Conservation (phyloP, 2,113 vertebrate genomes). For the Eolophus roseicapilla region DNA sequence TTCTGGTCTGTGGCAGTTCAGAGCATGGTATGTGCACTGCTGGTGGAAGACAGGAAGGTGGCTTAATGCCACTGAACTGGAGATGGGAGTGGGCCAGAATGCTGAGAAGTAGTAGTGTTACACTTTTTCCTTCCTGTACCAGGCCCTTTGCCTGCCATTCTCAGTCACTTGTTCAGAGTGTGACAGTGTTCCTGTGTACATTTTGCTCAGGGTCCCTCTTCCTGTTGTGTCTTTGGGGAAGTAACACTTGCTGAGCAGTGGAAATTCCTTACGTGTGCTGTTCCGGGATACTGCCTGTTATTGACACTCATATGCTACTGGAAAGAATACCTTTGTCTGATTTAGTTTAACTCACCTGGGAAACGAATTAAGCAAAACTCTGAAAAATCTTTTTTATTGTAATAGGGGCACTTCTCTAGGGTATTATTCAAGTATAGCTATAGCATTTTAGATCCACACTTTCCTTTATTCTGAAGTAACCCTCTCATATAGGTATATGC, state of each 20-base stretch:
- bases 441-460: conserved; percentile 1
- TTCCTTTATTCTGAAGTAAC: conserved; percentile 41
- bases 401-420: conserved; percentile 59
- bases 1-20: neutral
- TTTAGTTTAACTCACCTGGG: conserved; percentile 36
- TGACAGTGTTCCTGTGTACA: neutral
- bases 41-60: neutral
- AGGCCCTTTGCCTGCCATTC: neutral
- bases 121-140: neutral
- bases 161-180: neutral
- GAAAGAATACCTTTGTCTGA: neutral
- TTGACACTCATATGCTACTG: neutral
- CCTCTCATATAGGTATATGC: neutral
- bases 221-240: neutral
- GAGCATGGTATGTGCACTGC: neutral
- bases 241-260: neutral
- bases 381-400: conserved; percentile 24
- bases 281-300: neutral
- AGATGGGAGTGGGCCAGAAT: neutral
- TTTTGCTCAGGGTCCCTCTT: neutral
- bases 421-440: conserved; percentile 59
- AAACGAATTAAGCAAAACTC: conserved; percentile 51
- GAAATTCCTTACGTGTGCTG: neutral
- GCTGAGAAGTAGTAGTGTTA: neutral
- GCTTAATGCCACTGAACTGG: neutral